phyloP scores from a whole-genome alignment of 2,797 vertebrate genomes.

The Gorsachius magnificus region DNA sequence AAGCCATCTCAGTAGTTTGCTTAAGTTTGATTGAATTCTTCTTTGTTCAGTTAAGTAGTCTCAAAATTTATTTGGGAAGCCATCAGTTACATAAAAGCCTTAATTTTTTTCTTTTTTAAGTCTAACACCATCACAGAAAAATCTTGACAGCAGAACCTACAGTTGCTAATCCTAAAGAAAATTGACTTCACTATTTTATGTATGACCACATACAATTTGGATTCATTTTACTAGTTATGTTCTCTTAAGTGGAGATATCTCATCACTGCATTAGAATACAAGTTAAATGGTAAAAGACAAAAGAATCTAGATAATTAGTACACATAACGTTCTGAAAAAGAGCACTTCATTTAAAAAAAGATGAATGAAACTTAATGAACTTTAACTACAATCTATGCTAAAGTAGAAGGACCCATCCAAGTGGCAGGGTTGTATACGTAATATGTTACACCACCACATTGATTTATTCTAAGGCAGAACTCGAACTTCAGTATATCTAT shows the following conservation, averaged over 20 bases:
- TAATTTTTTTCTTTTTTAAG: background rate
- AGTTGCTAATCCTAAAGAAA: background rate
- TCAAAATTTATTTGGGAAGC: background rate
- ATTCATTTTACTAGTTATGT: background rate
- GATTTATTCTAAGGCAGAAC: background rate
- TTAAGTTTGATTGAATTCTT: background rate
- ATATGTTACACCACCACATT: background rate
- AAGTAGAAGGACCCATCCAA: background rate
- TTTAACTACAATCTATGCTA: background rate
- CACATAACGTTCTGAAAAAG: background rate
- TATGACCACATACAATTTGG: too few relatives aligned
- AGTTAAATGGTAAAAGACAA: background rate
- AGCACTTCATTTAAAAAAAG: background rate
- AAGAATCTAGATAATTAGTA: background rate
- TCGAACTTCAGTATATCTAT: too few relatives aligned
- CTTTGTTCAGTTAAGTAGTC: background rate
- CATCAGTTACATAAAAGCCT: background rate
- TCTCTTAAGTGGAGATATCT: background rate
- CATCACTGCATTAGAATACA: background rate
- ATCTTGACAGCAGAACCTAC: background rate
- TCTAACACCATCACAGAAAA: background rate
- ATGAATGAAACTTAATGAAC: background rate
- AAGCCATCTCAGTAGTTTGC: background rate
- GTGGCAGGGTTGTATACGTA: background rate
- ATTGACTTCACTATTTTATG: background rate